These are phyloP conservation scores for Sturnira hondurensis DNA, from an alignment of 2,113 vertebrate species.

Conservation along the genomic window DNA sequence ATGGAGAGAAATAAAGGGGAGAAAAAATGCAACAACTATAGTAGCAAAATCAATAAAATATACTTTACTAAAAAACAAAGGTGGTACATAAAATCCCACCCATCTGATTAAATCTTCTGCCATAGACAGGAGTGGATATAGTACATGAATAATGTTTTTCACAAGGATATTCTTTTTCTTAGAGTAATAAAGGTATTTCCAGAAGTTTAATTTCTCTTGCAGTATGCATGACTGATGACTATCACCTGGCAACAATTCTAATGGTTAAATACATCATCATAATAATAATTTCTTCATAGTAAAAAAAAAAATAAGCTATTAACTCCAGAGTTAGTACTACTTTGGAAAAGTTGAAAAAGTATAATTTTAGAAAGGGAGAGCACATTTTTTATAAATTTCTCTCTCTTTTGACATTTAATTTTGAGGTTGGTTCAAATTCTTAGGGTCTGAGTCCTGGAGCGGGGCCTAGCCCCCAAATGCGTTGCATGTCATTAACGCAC, in stretches of 20 bases:
- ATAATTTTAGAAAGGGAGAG: background rate
- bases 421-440: background rate
- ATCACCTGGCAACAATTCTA: background rate
- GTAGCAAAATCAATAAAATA: too few relatives aligned
- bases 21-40: too few relatives aligned
- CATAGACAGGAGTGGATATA: background rate
- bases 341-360: background rate
- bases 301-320: conserved; percentile 29
- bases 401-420: background rate
- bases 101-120: background rate
- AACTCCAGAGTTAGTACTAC: background rate
- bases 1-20: too few relatives aligned
- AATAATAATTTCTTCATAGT: background rate
- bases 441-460: background rate
- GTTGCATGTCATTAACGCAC: background rate
- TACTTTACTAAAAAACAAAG: too few relatives aligned
- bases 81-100: background rate
- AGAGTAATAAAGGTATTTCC: background rate
- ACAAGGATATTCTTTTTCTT: background rate
- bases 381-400: background rate
- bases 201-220: background rate
- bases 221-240: background rate
- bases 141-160: background rate
- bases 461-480: background rate
- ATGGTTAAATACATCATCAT: background rate